A percentile compares a stretch with the other conserved stretches of the same genome.
phyloP scores from a whole-genome alignment of 2,888 invertebrate genomes.

The Diaprepes abbreviatus region DNA sequence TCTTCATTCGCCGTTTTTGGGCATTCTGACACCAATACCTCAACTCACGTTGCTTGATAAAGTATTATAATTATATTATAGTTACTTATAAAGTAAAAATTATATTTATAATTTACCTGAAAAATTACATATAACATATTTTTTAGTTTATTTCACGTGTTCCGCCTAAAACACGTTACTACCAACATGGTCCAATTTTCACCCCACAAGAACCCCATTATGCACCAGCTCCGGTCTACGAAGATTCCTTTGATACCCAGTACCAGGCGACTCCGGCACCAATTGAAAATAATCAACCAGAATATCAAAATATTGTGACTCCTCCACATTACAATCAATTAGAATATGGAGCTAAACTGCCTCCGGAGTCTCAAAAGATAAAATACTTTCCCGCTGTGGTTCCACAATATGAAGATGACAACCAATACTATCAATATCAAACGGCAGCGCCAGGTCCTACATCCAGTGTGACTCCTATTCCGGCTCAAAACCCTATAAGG shows the following conservation, averaged over 20 bases:
- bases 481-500: background rate
- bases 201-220: slow-evolving; percentile 18
- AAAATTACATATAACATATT: too few species aligned
- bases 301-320: slow-evolving; percentile 1
- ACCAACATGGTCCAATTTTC: slow-evolving; percentile 26
- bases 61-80: too few species aligned
- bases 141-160: slow-evolving; percentile 30
- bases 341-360: slow-evolving; percentile 13
- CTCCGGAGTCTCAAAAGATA: background rate
- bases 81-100: too few species aligned
- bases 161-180: slow-evolving; percentile 21
- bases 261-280: slow-evolving; percentile 40
- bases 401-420: background rate
- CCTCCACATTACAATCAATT: background rate
- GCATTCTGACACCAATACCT: too few species aligned
- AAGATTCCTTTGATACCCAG: slow-evolving; percentile 24
- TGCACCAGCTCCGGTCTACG: slow-evolving; percentile 20
- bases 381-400: background rate
- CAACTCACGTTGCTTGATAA: too few species aligned
- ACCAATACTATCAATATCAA: slow-evolving; percentile 28
- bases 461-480: background rate
- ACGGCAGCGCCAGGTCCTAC: background rate
- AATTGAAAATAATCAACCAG: slow-evolving; percentile 10
- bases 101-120: too few species aligned
- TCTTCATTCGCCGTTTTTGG: too few species aligned